Evolutionary conservation across 2,113 vertebrate genomes (phyloP).

Genomic region (Nothoprocta perdicaria): DNA sequence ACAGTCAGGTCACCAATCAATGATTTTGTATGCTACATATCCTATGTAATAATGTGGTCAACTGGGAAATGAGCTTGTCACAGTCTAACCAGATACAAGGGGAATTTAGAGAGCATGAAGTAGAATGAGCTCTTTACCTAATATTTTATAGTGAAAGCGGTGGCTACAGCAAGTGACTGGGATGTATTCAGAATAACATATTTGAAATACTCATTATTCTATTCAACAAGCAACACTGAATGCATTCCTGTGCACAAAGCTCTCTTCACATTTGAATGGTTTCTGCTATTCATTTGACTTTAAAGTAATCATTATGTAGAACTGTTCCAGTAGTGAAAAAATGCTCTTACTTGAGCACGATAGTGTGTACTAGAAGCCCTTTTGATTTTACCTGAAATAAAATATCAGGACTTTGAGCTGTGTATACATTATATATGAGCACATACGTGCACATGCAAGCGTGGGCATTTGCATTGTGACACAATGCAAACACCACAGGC

Average conservation of each 20-base stretch:
- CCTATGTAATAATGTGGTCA: neutral
- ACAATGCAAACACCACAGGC: conserved; percentile 36
- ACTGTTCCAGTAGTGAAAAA: conserved; percentile 13
- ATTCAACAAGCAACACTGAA: neutral
- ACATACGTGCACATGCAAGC: neutral
- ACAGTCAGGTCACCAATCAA: neutral
- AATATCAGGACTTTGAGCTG: conserved; percentile 16
- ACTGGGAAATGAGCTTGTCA: neutral
- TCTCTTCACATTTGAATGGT: conserved; percentile 32
- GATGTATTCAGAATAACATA: neutral
- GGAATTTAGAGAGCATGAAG: neutral
- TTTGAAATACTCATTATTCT: conserved; percentile 5
- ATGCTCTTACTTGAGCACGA: conserved; percentile 13
- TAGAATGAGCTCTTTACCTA: neutral
- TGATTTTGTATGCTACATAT: neutral
- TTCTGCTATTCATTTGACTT: conserved; percentile 38
- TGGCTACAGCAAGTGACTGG: neutral
- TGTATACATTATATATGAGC: neutral
- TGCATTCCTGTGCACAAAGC: neutral
- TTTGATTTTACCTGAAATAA: conserved; percentile 53
- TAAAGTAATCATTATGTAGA: conserved; percentile 30
- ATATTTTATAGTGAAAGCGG: neutral
- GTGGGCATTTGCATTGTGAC: neutral
- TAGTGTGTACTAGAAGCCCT: conserved; percentile 11
- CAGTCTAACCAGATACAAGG: neutral